These are phyloP conservation scores for Drosophila melanica DNA, from an alignment of 1,140 invertebrate species.

Conservation along the genomic window DNA sequence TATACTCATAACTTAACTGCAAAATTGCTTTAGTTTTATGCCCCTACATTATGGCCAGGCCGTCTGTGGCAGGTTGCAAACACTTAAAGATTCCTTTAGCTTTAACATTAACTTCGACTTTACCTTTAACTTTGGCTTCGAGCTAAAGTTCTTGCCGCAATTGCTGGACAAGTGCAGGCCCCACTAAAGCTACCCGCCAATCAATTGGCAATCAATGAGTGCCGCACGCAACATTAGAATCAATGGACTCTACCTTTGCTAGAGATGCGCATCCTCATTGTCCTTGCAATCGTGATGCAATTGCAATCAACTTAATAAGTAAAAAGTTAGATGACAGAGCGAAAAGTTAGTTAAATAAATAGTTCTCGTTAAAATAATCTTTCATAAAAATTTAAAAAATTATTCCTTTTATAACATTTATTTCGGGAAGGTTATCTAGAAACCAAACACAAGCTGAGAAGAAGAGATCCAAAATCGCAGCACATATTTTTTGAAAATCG, in stretches of 20 bases:
- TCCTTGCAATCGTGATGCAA: not conserved
- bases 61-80: conserved; percentile 3
- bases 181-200: conserved; percentile 38
- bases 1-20: conserved; percentile 51
- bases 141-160: not conserved
- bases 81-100: not conserved
- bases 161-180: conserved; percentile 8
- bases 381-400: too few species aligned
- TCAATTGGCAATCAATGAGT: conserved; percentile 73
- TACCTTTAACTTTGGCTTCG: conserved; percentile 4
- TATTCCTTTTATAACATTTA: too few species aligned
- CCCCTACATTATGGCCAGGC: conserved; percentile 16
- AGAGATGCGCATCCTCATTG: not conserved
- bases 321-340: not conserved
- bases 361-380: too few species aligned
- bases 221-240: conserved; percentile 37
- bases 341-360: not conserved
- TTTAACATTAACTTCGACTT: conserved; percentile 12
- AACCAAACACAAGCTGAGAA: too few species aligned
- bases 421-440: too few species aligned
- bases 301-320: not conserved
- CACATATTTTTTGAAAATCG: too few species aligned
- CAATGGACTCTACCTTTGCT: conserved; percentile 38
- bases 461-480: too few species aligned
- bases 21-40: conserved; percentile 50